Conservation (phyloP, 2,888 invertebrate genomes). For the Lydus trimaculatus region DNA sequence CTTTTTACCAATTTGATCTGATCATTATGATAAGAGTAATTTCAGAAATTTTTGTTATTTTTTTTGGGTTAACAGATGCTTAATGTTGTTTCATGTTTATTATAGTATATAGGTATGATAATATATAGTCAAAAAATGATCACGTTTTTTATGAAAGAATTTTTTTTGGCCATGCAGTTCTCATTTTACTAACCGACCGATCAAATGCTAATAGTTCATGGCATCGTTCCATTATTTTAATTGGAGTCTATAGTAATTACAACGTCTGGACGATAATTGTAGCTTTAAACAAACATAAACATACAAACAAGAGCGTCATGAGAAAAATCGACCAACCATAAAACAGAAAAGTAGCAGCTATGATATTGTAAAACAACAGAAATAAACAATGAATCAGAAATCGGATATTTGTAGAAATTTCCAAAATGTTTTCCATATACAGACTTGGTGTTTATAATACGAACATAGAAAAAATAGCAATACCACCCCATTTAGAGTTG, state of each 20-base stretch:
- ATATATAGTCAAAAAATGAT: slow-evolving; percentile 27
- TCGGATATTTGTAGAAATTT: too few relatives aligned
- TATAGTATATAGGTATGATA: not conserved
- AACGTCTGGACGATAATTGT: slow-evolving; percentile 58
- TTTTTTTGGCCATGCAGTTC: not conserved
- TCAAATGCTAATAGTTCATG: slow-evolving; percentile 62
- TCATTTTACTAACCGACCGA: slow-evolving; percentile 21
- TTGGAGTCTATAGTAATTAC: slow-evolving; percentile 60
- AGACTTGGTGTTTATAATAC: too few relatives aligned
- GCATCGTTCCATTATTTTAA: slow-evolving; percentile 63
- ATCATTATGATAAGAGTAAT: slow-evolving; percentile 22
- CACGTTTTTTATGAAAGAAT: slow-evolving; percentile 19
- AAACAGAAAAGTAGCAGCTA: slow-evolving; percentile 32
- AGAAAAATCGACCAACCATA: slow-evolving; percentile 48
- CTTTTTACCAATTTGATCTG: not conserved
- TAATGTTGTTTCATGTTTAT: slow-evolving; percentile 13
- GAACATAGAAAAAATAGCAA: too few relatives aligned
- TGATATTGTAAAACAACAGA: not conserved
- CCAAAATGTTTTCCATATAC: too few relatives aligned
- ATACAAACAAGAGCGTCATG: slow-evolving; percentile 45
- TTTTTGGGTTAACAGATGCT: slow-evolving; percentile 22
- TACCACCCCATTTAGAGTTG: too few relatives aligned
- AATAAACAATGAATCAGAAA: not conserved
- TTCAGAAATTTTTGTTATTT: too few relatives aligned
- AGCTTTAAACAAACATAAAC: slow-evolving; percentile 56